Evolutionary conservation across 2,888 invertebrate genomes (phyloP).

Genomic region (Parnassius orleans): DNA sequence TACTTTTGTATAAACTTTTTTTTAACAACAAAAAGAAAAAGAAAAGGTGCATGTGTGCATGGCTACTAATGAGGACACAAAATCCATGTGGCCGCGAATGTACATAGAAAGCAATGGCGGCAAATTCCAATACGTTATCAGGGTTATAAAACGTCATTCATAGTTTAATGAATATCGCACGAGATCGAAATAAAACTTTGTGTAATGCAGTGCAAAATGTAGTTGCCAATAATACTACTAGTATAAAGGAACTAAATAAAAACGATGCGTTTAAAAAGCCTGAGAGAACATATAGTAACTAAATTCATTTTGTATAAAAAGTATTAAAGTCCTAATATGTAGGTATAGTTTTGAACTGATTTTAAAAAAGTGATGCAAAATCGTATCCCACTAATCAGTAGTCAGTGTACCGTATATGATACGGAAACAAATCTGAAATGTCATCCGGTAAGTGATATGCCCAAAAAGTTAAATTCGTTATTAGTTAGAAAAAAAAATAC

Average conservation of each 20-base stretch:
- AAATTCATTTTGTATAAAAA: no score
- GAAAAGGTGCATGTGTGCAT: background rate
- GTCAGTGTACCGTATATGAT: conserved; percentile 49
- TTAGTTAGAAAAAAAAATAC: no score
- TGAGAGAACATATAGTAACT: no score
- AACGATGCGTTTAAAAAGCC: no score
- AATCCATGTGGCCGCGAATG: conserved; percentile 25
- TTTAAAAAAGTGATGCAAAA: conserved; percentile 6
- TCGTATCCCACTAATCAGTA: conserved; percentile 31
- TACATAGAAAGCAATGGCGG: conserved; percentile 17
- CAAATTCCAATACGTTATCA: conserved; percentile 34
- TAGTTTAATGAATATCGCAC: conserved; percentile 40
- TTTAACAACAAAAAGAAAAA: no score
- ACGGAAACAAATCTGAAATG: conserved; percentile 41
- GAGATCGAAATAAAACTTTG: conserved; percentile 53
- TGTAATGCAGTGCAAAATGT: conserved; percentile 37
- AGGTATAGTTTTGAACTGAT: background rate
- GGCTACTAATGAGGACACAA: conserved; percentile 20
- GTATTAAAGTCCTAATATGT: no score
- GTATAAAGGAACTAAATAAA: conserved; percentile 14
- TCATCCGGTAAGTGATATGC: conserved; percentile 52
- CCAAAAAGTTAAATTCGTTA: background rate
- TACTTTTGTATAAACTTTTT: no score
- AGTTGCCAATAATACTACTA: conserved; percentile 34
- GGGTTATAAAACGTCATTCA: conserved; percentile 42